Evolutionary conservation across 2,797 vertebrate species (phyloP), one percentile per base, ranked within the genome.

Genomic region (Cyclopterus lumpus): DNA sequence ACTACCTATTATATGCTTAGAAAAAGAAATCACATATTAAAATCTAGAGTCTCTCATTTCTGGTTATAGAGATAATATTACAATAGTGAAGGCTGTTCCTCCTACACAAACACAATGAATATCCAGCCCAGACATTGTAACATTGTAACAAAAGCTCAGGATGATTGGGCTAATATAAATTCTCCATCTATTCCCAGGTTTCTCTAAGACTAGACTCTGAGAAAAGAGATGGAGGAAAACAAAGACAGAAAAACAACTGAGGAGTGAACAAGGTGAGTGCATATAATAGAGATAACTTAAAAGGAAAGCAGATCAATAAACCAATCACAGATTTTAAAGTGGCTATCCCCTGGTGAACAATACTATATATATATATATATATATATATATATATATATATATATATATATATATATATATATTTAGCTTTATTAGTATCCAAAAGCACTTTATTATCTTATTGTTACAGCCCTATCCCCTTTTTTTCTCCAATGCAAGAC

Each of bases 91-190:
- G 32, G 34, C 55, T 73, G 64, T 65, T 59, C 30, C 61, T 30
- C 53, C 76, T 75, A 48, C 28, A 72, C 69, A 85, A 86, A 89
- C 62, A 86, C 62, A 87, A 81, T 77, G 74, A 80, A 78, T 65
- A 73, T 81, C 48, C 65, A 34, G 14, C 36, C 36, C 66, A 77
- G 62, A 55, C 30, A 12, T n/a, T n/a, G n/a, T n/a, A n/a, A n/a
- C n/a, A n/a, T n/a, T 77, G 20, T 73, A 58, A 85, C 57, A 81
- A 80, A 80, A 71, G 72, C 60, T 77, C 60, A 57, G 75, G 69
- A 36, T 77, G 67, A 77, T 34, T 73, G 67, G 54, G 48, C 26
- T 71, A 60, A 79, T 81, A 89, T 86, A 79, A 81, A 75, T 76
- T 77, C 38, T 77, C 22, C 60, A 62, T 86, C 58, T 77, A 77